Conservation (phyloP, 2,113 vertebrate species). For the Halichoeres trimaculatus region DNA sequence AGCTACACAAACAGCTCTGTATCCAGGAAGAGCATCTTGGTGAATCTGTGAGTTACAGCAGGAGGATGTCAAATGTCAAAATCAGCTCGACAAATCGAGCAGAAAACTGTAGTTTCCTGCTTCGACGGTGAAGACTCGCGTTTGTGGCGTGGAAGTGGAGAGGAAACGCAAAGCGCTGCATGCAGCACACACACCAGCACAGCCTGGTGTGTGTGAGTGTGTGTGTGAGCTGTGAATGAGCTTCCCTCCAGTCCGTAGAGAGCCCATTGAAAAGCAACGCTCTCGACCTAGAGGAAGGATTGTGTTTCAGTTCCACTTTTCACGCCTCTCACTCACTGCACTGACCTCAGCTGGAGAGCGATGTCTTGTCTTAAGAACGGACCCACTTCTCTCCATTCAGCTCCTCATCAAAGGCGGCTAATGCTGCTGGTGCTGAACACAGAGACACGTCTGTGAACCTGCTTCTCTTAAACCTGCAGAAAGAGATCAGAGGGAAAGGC, state of each 20-base stretch:
- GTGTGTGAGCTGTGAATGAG: constrained; percentile 18
- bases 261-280: constrained; percentile 37
- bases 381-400: constrained; percentile 16
- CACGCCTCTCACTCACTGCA: constrained; percentile 21
- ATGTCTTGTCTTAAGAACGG: constrained; percentile 9
- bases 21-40: not conserved
- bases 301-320: constrained; percentile 49
- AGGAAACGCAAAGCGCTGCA: constrained; percentile 27
- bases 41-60: not conserved
- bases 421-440: not conserved
- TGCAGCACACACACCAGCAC: not conserved
- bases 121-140: not conserved
- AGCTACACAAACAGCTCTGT: not conserved
- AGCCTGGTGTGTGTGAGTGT: not conserved
- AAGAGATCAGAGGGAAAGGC: too few species aligned
- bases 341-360: constrained; percentile 30
- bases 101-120: not conserved
- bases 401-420: not conserved
- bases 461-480: too few species aligned
- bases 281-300: constrained; percentile 46
- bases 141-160: constrained; percentile 1
- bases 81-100: not conserved
- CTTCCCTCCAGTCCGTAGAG: constrained; percentile 15
- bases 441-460: not conserved
- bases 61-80: constrained; percentile 1